Conservation (phyloP, 2,888 invertebrate species). For the Fragum fragum region DNA sequence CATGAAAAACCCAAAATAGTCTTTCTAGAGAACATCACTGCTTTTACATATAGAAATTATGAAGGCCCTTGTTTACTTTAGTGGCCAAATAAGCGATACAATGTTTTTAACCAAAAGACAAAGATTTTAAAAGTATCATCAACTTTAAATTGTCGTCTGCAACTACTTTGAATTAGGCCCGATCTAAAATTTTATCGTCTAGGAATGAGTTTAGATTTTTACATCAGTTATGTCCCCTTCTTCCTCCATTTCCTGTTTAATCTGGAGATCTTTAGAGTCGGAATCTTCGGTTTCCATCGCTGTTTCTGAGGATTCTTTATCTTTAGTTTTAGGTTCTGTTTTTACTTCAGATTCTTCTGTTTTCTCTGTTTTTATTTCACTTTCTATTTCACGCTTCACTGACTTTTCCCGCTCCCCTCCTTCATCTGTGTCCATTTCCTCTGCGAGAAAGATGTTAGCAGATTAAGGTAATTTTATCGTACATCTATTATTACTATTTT, state of each 20-base stretch:
- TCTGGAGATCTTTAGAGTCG: constrained; percentile 81
- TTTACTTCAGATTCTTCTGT: background rate
- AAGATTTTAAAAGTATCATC: too few relatives aligned
- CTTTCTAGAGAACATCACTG: too few relatives aligned
- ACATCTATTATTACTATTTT: too few relatives aligned
- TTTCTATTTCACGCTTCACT: constrained; percentile 29
- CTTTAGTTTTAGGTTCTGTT: constrained; percentile 18
- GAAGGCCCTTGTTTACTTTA: too few relatives aligned
- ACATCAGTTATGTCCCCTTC: constrained; percentile 70
- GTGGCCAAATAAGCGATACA: too few relatives aligned
- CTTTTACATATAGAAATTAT: background rate
- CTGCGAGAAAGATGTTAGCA: constrained; percentile 49
- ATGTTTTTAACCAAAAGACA: too few relatives aligned
- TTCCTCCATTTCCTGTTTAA: constrained; percentile 84
- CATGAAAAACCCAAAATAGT: too few relatives aligned
- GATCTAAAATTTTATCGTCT: too few relatives aligned
- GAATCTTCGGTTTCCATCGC: constrained; percentile 53
- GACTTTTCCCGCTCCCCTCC: constrained; percentile 51
- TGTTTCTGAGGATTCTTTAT: constrained; percentile 39
- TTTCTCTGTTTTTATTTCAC: constrained; percentile 23
- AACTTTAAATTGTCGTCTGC: too few relatives aligned
- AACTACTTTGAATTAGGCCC: too few relatives aligned
- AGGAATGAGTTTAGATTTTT: constrained; percentile 44
- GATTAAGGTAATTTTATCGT: too few relatives aligned
- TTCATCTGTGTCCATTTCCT: constrained; percentile 76